A percentile compares a stretch with the other conserved stretches of the same genome.
These are phyloP conservation scores for Natator depressus DNA, from an alignment of 2,113 vertebrate species.

Conservation along the genomic window DNA sequence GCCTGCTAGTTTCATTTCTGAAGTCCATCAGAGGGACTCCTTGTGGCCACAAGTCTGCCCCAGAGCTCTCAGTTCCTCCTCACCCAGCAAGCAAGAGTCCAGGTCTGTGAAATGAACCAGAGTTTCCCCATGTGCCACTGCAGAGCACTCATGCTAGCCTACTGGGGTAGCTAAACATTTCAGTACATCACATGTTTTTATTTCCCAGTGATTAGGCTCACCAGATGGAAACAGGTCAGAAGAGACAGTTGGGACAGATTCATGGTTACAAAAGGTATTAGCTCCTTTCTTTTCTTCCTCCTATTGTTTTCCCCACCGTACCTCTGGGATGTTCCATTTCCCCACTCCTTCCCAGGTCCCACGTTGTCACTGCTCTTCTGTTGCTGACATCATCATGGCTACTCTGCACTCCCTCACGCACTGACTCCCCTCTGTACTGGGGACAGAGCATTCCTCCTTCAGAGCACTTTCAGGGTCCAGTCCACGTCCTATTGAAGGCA, in stretches of 20 bases:
- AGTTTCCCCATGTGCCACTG: accelerated
- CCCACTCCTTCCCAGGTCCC: not conserved
- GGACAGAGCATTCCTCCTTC: not conserved
- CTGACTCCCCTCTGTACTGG: not conserved
- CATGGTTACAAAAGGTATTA: not conserved
- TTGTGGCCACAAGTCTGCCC: not conserved
- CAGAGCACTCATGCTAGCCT: not conserved
- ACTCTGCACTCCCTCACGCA: not conserved
- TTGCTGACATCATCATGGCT: not conserved
- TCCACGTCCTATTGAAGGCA: not conserved
- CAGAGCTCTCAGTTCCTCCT: not conserved
- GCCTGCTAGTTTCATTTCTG: not conserved
- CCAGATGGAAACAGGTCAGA: not conserved
- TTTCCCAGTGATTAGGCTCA: not conserved
- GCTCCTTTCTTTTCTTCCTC: not conserved
- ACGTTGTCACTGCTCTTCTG: not conserved
- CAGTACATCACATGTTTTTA: not conserved
- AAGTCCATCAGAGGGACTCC: not conserved
- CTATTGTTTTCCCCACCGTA: not conserved
- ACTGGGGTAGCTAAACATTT: not conserved
- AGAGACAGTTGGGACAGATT: not conserved
- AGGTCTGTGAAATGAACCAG: not conserved
- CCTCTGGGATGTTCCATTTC: not conserved
- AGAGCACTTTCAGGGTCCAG: not conserved
- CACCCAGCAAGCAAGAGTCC: accelerated